These are phyloP conservation scores for Norana najaformis DNA, from an alignment of 2,888 invertebrate species.

Conservation along the genomic window DNA sequence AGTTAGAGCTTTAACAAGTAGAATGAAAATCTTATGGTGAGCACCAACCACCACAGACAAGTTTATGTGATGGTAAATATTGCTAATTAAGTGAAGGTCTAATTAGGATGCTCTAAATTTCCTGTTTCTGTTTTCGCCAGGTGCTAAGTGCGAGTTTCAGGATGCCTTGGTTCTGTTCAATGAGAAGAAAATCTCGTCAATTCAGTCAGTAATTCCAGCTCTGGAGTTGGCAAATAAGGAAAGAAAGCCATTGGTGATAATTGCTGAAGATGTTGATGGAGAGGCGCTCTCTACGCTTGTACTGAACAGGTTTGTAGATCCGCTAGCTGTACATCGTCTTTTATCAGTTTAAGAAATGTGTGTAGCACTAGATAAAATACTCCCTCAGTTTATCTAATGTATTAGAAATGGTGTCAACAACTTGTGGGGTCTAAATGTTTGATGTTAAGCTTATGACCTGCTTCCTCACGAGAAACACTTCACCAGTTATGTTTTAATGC, in stretches of 20 bases:
- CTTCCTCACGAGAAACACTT: background rate
- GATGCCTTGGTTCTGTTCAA: constrained; percentile 90
- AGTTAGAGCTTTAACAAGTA: background rate
- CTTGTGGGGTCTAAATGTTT: background rate
- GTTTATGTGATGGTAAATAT: background rate
- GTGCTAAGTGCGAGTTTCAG: constrained; percentile 96
- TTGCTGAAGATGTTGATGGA: constrained; percentile 94
- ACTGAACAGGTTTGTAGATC: constrained; percentile 72
- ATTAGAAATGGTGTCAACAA: background rate
- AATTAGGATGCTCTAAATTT: background rate
- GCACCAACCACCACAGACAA: no score
- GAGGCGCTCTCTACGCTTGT: constrained; percentile 91
- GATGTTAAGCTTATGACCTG: background rate
- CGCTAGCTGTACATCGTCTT: background rate
- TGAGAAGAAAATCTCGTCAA: constrained; percentile 96
- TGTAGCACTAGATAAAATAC: background rate
- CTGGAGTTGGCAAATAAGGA: constrained; percentile 91
- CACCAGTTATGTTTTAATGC: background rate
- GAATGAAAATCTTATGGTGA: background rate
- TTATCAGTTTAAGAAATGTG: background rate
- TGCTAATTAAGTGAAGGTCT: background rate
- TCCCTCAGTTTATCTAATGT: background rate
- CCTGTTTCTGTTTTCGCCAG: constrained; percentile 59
- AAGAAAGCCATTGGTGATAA: constrained; percentile 87
- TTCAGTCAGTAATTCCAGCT: constrained; percentile 95